Evolutionary conservation across 2,888 invertebrate genomes (phyloP).

Genomic region (Leptopterna dolabrata): DNA sequence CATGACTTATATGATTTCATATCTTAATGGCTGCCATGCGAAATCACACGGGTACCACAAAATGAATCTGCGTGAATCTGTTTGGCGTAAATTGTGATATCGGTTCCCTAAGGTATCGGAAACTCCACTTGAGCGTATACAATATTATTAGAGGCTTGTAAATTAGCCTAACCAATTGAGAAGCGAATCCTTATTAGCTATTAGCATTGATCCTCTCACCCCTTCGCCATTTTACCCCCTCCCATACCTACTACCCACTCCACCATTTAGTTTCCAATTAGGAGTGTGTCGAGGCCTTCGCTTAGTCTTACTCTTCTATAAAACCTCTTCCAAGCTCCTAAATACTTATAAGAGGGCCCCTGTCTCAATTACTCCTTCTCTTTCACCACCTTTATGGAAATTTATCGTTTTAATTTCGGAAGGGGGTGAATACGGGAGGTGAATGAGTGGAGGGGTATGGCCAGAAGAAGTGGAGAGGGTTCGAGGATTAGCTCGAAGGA

Average conservation of each 20-base stretch:
- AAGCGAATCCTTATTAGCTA: constrained; percentile 47
- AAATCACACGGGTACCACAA: too few relatives aligned
- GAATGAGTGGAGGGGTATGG: background rate
- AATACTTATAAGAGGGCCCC: constrained; percentile 56
- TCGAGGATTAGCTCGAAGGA: constrained; percentile 49
- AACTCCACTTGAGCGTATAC: background rate
- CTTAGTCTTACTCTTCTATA: constrained; percentile 49
- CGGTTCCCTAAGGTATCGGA: background rate
- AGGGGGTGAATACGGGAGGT: constrained; percentile 1
- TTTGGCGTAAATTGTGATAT: background rate
- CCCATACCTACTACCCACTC: background rate
- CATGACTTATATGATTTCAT: too few relatives aligned
- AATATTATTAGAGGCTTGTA: constrained; percentile 35
- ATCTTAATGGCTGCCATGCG: too few relatives aligned
- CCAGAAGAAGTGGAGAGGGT: background rate
- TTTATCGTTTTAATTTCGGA: constrained; percentile 59
- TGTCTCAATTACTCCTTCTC: constrained; percentile 55
- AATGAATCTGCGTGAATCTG: too few relatives aligned
- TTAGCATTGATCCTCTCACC: constrained; percentile 35
- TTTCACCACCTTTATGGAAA: constrained; percentile 59
- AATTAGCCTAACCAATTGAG: constrained; percentile 37
- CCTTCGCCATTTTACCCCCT: background rate
- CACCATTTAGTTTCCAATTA: constrained; percentile 49
- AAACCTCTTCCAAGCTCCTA: constrained; percentile 51
- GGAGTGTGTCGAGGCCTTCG: constrained; percentile 43